Base-by-base conservation (phyloP, 2,113 vertebrate genomes). In the Gymnogyps californianus region DNA sequence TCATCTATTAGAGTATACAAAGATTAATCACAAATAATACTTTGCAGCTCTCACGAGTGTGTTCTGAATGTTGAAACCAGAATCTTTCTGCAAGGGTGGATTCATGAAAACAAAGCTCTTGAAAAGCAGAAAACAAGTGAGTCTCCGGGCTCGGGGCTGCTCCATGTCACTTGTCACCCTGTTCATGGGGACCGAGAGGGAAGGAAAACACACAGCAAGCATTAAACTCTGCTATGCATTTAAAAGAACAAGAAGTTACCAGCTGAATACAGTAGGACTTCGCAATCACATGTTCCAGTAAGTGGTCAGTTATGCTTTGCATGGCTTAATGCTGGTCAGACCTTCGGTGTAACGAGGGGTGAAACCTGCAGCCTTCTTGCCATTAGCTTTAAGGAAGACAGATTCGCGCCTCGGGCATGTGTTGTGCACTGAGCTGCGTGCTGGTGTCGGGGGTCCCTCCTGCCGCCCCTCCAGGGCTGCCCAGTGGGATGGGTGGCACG, bases 221-320 rank as follows among this genome's bases (percentile, higher is more conserved):
- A 1, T 14, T 31, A 10, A 44, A 52, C 36, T 0, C 28, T 3
- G n/a, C 55, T 31, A 0, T 14, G 61, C 22, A 18, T 44, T 6
- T 36, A 9, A 16, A 85, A 55, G 59, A 49, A 32, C 36, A 17
- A 34, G 42, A 9, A 26, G 40, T 7, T 16, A 16, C 29, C 34
- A 24, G 38, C 36, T 64, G 76, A 19, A 25, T 42, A 29, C 13
- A 18, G 51, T 3, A 17, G 55, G 42, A 21, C 55, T 62, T 29
- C 0, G 5, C 21, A 3, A 7, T 6, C 21, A 19, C 1, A 0
- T 32, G 25, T 21, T n/a, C 18, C 18, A 17, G 49, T 4, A n/a
- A 16, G 57, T 3, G 32, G 10, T 6, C 49, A 5, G 75, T 29
- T 90, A 3, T 13, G 42, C 31, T 55, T 21, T 29, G 20, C 6